These are phyloP conservation scores for Clarias laeviceps DNA, from an alignment of 2,797 vertebrate species.

Conservation along the genomic window DNA sequence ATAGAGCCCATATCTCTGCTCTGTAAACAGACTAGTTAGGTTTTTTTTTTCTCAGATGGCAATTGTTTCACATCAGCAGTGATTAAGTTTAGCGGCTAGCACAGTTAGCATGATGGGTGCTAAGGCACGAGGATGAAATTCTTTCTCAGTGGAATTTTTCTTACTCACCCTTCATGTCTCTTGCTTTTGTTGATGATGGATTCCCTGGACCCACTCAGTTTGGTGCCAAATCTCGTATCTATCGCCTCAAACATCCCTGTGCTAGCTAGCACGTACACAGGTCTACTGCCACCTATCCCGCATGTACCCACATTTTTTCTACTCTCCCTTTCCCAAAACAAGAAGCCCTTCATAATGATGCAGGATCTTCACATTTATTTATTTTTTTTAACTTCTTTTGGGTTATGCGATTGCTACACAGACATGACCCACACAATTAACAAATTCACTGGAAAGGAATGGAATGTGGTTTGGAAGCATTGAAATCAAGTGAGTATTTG, in stretches of 20 bases:
- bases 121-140: slow-evolving; percentile 16
- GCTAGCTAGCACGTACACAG: slow-evolving; percentile 39
- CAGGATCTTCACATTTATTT: not conserved
- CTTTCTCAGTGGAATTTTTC: not conserved
- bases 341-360: not conserved
- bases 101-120: slow-evolving; percentile 14
- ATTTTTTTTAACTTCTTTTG: not conserved
- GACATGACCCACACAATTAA: slow-evolving; percentile 17
- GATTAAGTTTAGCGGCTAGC: slow-evolving; percentile 17
- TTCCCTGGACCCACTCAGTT: slow-evolving; percentile 16
- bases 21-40: slow-evolving; percentile 55
- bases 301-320: slow-evolving; percentile 12
- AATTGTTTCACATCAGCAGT: slow-evolving; percentile 46
- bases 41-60: slow-evolving; percentile 42
- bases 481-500: not conserved
- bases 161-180: not conserved
- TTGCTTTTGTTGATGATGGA: not conserved
- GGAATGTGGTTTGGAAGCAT: not conserved
- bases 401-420: slow-evolving; percentile 4
- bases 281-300: slow-evolving; percentile 12
- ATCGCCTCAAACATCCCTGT: not conserved
- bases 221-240: slow-evolving; percentile 23
- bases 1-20: slow-evolving; percentile 50
- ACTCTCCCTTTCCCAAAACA: slow-evolving; percentile 23
- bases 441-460: slow-evolving; percentile 14